These are phyloP conservation scores for Balanococcus diminutus DNA, from an alignment of 2,888 invertebrate species.

Conservation along the genomic window DNA sequence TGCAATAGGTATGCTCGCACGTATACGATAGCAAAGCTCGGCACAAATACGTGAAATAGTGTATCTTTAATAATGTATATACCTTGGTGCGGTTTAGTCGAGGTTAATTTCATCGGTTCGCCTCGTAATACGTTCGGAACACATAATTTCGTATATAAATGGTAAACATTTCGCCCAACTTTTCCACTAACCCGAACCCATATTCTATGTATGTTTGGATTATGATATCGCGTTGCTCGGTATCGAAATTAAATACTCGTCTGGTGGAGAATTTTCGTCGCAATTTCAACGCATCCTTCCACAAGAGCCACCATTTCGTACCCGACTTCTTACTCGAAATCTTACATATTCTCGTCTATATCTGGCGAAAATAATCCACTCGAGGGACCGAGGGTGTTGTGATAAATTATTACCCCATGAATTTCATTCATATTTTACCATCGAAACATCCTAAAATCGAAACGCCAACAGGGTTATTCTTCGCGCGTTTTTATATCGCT, in stretches of 20 bases:
- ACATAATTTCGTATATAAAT: not conserved
- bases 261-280: too few relatives aligned
- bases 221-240: too few relatives aligned
- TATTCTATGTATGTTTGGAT: too few relatives aligned
- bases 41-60: not conserved
- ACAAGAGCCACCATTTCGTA: not conserved
- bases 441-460: not conserved
- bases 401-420: not conserved
- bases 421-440: not conserved
- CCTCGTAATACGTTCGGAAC: not conserved
- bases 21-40: too few relatives aligned
- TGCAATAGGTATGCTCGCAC: too few relatives aligned
- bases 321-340: not conserved
- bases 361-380: not conserved
- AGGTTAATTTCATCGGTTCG: not conserved
- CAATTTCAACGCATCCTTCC: not conserved
- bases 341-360: too few relatives aligned
- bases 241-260: too few relatives aligned
- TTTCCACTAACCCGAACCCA: not conserved
- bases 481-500: not conserved
- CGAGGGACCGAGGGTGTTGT: too few relatives aligned
- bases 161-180: not conserved
- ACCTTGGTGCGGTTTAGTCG: not conserved
- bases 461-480: not conserved
- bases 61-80: not conserved